Conservation (phyloP, 1,140 invertebrate genomes). For the Apis dorsata region DNA sequence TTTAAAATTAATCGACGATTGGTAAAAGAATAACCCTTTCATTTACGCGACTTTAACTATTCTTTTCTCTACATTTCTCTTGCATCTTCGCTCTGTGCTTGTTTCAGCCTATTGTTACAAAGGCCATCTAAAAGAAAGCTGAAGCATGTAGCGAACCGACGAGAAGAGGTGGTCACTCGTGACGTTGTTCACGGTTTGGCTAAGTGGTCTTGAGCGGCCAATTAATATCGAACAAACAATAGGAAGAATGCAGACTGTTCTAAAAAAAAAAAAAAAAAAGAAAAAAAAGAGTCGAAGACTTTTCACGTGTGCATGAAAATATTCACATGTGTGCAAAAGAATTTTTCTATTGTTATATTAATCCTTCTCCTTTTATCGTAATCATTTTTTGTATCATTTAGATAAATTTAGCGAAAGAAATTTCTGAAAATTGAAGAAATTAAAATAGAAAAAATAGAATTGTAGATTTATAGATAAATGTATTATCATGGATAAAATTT, state of each 20-base stretch:
- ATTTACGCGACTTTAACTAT: not conserved
- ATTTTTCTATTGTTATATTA: not conserved
- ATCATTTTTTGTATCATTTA: too few relatives aligned
- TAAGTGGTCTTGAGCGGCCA: not conserved
- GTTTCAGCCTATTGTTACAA: constrained; percentile 10
- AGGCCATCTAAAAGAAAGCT: not conserved
- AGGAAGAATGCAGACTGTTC: not conserved
- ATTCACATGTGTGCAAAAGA: not conserved
- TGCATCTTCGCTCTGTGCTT: not conserved
- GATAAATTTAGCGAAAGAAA: too few relatives aligned
- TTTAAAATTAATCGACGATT: not conserved
- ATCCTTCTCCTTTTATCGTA: not conserved
- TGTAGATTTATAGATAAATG: not conserved
- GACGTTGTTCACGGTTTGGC: not conserved
- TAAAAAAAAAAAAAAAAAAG: not conserved
- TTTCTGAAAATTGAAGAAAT: too few relatives aligned
- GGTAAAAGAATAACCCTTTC: not conserved
- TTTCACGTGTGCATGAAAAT: not conserved
- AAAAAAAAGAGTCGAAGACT: not conserved
- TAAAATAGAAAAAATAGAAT: not conserved
- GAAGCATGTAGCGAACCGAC: not conserved
- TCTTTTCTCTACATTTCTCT: not conserved
- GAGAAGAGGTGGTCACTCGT: not conserved
- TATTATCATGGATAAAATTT: not conserved
- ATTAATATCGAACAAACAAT: constrained; percentile 18